phyloP scores from a whole-genome alignment of 2,113 vertebrate species.

The Anoura caudifer region DNA sequence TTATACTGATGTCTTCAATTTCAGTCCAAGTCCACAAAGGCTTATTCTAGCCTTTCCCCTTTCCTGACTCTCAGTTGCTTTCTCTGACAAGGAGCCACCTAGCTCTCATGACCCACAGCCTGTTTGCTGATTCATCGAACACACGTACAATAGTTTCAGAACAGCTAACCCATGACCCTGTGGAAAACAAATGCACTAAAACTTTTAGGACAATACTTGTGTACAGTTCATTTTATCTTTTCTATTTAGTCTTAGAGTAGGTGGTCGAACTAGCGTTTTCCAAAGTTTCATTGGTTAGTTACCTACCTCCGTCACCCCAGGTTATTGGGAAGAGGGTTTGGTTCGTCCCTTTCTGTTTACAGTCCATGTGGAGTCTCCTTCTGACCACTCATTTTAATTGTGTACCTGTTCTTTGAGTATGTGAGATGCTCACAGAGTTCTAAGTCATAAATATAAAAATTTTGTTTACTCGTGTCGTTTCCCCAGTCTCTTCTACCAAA shows the following conservation, averaged over 20 bases:
- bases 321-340: neutral
- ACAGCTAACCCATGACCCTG: neutral
- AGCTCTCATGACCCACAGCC: neutral
- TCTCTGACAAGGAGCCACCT: neutral
- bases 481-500: neutral
- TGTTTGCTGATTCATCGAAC: neutral
- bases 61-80: neutral
- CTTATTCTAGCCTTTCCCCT: neutral
- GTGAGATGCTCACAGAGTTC: neutral
- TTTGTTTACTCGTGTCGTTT: neutral
- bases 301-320: neutral
- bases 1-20: neutral
- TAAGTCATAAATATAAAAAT: neutral
- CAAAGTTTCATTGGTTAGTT: neutral
- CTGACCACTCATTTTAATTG: neutral
- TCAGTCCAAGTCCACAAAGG: neutral
- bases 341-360: neutral
- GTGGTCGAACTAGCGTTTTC: neutral
- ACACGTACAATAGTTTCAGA: neutral
- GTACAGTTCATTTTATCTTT: neutral
- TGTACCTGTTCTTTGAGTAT: neutral
- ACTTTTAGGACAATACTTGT: neutral
- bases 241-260: neutral
- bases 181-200: neutral
- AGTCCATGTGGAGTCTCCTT: neutral